phyloP scores from a whole-genome alignment of 1,140 invertebrate genomes.

The Yoshiicerus persimilis region DNA sequence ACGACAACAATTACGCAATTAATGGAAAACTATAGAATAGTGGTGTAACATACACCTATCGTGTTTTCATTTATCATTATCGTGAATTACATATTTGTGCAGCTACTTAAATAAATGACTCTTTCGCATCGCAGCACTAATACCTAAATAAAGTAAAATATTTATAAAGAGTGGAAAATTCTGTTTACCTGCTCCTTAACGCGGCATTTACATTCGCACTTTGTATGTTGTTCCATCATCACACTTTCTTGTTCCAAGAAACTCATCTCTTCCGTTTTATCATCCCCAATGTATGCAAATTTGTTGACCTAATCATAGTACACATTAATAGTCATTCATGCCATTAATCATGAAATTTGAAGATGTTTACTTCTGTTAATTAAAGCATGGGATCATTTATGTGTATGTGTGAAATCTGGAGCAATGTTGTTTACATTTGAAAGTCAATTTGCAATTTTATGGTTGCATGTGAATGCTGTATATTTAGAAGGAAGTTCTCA shows the following conservation, averaged over 20 bases:
- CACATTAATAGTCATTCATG: neutral
- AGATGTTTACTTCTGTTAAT: neutral
- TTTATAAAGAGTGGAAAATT: neutral
- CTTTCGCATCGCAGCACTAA: no score
- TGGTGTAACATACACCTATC: no score
- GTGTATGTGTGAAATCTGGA: neutral
- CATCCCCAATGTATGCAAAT: conserved; percentile 21
- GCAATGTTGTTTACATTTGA: no score
- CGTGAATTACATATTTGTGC: no score
- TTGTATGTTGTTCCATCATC: conserved; percentile 62
- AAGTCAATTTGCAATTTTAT: no score
- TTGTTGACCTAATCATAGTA: conserved; percentile 29
- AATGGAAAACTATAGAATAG: no score
- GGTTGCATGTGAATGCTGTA: no score
- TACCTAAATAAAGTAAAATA: conserved; percentile 41
- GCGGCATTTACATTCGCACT: conserved; percentile 64
- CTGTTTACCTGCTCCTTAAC: conserved; percentile 59
- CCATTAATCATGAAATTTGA: neutral
- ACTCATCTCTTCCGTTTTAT: conserved; percentile 52
- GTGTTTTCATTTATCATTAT: no score
- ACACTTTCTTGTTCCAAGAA: conserved; percentile 56
- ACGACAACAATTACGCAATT: no score
- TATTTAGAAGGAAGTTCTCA: no score
- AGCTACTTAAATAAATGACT: no score
- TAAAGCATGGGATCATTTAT: neutral